Evolutionary conservation across 2,113 vertebrate species (phyloP).

Genomic region (Sporophila hypoxantha): DNA sequence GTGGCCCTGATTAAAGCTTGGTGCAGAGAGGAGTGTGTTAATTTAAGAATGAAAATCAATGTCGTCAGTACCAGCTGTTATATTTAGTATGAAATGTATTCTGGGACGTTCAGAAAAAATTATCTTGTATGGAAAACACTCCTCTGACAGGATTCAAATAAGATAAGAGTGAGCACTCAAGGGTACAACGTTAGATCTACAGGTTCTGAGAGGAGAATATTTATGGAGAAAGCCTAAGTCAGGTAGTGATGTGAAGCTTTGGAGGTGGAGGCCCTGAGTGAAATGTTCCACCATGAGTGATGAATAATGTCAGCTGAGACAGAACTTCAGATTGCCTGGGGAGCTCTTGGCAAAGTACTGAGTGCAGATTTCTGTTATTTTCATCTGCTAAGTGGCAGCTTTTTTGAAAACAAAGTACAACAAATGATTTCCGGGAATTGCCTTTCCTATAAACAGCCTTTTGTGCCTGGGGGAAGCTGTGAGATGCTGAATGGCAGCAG

Average conservation of each 20-base stretch:
- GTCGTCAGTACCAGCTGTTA: background rate
- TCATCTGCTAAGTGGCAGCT: background rate
- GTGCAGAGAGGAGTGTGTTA: background rate
- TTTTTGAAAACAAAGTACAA: conserved; percentile 9
- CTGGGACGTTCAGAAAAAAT: background rate
- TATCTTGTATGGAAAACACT: background rate
- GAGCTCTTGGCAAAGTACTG: background rate
- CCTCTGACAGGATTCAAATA: too few species aligned
- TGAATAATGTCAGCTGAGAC: background rate
- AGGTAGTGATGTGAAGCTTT: background rate
- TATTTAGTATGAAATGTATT: background rate
- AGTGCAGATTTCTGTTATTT: conserved; percentile 2
- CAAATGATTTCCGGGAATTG: background rate
- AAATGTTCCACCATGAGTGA: background rate
- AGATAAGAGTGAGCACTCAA: too few species aligned
- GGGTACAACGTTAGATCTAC: too few species aligned
- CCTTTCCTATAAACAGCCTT: background rate
- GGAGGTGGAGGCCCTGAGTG: background rate
- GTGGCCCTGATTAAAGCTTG: background rate
- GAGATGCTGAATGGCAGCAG: background rate
- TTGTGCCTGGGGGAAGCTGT: background rate
- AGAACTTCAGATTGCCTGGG: background rate
- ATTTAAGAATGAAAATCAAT: background rate
- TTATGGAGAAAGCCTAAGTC: background rate
- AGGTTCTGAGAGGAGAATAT: background rate